Evolutionary conservation across 2,113 vertebrate genomes (phyloP), one percentile per base, ranked within the genome.

Genomic region (Chaetodon auriga): DNA sequence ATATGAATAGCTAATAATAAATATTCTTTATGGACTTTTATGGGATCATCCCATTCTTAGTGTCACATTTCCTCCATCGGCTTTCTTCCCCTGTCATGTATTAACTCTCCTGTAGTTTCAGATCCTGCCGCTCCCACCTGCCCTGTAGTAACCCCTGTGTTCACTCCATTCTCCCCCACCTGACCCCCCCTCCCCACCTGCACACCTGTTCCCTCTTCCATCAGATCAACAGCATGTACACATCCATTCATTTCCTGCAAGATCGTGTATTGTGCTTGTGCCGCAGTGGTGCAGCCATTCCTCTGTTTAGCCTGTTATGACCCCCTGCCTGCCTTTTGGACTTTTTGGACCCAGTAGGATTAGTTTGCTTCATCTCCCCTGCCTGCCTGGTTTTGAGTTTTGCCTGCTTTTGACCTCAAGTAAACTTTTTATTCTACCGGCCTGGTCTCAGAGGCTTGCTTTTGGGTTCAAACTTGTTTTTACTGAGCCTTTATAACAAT

Each of bases 171-270:
- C 8, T 19, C 45, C 19, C 11, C 23, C 8, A 63, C 11, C 30
- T 18, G 46, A 43, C 68, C 25, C 8, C 18, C 18, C 25, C 25
- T 14, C 2, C 23, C 64, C 25, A 49, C 25, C 68, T 71, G 21
- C 36, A 23, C 72, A 64, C 35, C 48, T 54, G 36, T 54, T 43
- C 16, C 46, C 6, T 54, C 61, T 64, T 75, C 36, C 60, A 53
- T 75, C 14, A 51, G 45, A 14, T 14, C 21, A 16, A 14, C n/a
- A 43, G 12, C 38, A 14, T 64, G 13, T 18, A 11, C 18, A 43
- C 13, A 49, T 61, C 18, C 71, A 75, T 23, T 51, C 8, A 51
- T 38, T 60, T 25, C 19, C 30, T 0, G 1, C 13, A 35, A 36
- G 9, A 25, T 41, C 7, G 0, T 51, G 8, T 49, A 2, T 38